phyloP scores from a whole-genome alignment of 2,113 vertebrate species.

The Peromyscus maniculatus region DNA sequence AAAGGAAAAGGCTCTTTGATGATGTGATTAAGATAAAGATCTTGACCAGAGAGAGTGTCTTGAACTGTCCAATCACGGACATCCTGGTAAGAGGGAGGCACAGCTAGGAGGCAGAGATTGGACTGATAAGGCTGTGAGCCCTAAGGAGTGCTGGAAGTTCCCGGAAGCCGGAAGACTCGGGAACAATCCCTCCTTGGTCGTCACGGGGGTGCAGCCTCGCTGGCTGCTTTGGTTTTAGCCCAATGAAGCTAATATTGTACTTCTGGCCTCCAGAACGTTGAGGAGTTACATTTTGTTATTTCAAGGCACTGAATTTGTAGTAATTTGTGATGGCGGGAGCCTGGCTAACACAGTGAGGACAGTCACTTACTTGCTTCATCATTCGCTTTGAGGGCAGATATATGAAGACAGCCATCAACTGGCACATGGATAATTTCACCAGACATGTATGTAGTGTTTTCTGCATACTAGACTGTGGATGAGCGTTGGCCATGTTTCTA shows the following conservation, averaged over 20 bases:
- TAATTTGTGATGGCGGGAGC: neutral
- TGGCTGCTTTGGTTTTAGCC: neutral
- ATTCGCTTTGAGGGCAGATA: conserved; percentile 22
- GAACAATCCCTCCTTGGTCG: neutral
- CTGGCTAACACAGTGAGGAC: neutral
- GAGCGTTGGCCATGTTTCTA: conserved; percentile 11
- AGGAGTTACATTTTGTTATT: conserved; percentile 21
- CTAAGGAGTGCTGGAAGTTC: neutral
- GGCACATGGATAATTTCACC: neutral
- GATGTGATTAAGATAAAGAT: conserved; percentile 12
- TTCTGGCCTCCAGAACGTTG: neutral
- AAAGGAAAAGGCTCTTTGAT: conserved; percentile 5
- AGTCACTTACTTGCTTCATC: neutral
- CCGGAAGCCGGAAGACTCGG: neutral
- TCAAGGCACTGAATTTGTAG: neutral
- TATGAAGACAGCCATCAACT: neutral
- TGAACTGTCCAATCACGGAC: neutral
- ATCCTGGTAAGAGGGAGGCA: neutral
- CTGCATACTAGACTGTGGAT: neutral
- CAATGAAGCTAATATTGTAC: neutral
- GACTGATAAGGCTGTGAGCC: neutral
- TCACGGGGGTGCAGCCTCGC: neutral
- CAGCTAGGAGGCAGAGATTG: neutral
- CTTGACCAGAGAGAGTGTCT: neutral
- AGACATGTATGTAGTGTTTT: neutral